Base-by-base conservation (phyloP, 2,797 vertebrate species). In the Enteromius paludinosus region DNA sequence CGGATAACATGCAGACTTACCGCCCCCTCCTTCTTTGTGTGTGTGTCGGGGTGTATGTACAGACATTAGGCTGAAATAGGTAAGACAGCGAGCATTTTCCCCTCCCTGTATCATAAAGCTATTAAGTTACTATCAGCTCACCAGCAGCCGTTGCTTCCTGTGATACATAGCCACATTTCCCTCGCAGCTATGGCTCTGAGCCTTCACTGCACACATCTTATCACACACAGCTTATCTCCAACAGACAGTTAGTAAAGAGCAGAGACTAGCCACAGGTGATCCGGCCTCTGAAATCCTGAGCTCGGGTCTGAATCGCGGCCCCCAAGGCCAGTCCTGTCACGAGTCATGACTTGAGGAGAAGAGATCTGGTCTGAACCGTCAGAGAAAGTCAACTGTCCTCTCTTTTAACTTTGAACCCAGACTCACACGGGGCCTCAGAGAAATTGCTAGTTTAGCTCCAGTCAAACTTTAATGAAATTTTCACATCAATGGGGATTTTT, bases 201-300 rank as follows among this genome's bases (percentile, higher is more conserved):
- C 88, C 88, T 91, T 61, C 52, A 49, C 73, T 17, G 47, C 78
- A 78, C 88, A 89, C 88, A 87, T 87, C 91, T 93, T 94, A 95
- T 95, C 93, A 90, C 88, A 78, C 8, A 84, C 82, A 84, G 90
- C 91, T 94, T 94, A 94, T 95, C 93, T 92, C 84, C 79, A 84
- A 89, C 87, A 90, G 92, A 93, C 92, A 91, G 93, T 93, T 91
- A 91, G 90, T 89, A 82, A 91, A 92, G 86, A 89, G 89, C 89
- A 90, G 81, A 91, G 88, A 89, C 85, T 71, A 85, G 91, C 89
- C 89, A 89, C 88, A 91, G 92, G 92, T 94, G 90, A 90, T 85
- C 90, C 87, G 85, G 89, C 90, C 88, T 87, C 88, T 87, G 89
- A 91, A 90, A 90, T 90, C 87, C 86, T 73, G 86, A 86, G 69